Evolutionary conservation across 1,140 invertebrate genomes (phyloP).

Genomic region (Rhopalosiphum padi): DNA sequence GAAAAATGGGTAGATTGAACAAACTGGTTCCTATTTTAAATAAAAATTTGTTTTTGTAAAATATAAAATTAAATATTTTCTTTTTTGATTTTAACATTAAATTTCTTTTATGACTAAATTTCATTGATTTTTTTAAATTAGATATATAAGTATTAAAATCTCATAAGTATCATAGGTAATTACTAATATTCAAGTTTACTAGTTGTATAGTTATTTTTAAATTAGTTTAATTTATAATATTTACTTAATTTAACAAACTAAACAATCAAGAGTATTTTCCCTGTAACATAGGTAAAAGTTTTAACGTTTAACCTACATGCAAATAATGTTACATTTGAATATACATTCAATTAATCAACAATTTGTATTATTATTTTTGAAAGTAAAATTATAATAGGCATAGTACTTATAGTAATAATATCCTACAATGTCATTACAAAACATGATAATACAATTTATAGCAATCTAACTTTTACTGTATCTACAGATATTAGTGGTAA

Average conservation of each 20-base stretch:
- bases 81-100: neutral
- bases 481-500: conserved; percentile 8
- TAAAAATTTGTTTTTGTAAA: neutral
- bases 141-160: neutral
- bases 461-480: neutral
- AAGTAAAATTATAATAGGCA: neutral
- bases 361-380: neutral
- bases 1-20: no score
- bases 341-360: neutral
- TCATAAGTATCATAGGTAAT: no score
- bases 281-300: no score
- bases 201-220: neutral
- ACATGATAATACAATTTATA: neutral
- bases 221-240: no score
- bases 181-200: neutral
- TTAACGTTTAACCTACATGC: no score
- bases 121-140: neutral
- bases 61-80: neutral
- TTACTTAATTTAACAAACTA: no score
- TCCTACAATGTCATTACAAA: neutral
- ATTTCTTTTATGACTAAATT: neutral
- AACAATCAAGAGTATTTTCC: no score
- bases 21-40: no score
- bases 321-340: neutral
- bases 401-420: neutral